Evolutionary conservation across 2,797 vertebrate species (phyloP).

Genomic region (Coregonus suidteri): DNA sequence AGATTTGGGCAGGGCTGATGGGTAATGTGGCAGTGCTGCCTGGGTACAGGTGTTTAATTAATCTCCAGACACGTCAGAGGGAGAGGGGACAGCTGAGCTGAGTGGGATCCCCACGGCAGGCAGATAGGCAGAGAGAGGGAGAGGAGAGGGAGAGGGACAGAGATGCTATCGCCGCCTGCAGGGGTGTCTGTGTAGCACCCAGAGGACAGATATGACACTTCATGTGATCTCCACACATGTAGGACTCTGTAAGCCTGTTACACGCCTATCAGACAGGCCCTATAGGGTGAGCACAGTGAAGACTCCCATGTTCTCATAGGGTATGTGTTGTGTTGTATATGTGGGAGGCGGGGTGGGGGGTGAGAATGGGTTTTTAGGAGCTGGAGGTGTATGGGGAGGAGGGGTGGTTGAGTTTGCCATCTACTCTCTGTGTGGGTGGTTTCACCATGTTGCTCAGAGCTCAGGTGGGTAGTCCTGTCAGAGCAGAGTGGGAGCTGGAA

Average conservation of each 20-base stretch:
- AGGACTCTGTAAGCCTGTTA: not conserved
- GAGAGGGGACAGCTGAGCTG: slow-evolving; percentile 1
- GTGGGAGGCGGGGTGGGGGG: not conserved
- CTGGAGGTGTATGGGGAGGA: slow-evolving; percentile 26
- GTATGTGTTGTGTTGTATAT: too few species aligned
- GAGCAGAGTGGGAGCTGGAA: slow-evolving; percentile 4
- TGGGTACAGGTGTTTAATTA: slow-evolving; percentile 70
- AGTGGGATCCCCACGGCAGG: slow-evolving; percentile 14
- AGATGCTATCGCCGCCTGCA: not conserved
- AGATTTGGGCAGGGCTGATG: slow-evolving; percentile 43
- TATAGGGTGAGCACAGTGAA: not conserved
- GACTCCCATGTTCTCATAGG: not conserved
- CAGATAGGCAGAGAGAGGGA: slow-evolving; percentile 17
- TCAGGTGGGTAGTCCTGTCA: not conserved
- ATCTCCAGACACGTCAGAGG: slow-evolving; percentile 63
- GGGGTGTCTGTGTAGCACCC: not conserved
- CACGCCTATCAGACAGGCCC: not conserved
- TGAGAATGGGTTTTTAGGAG: not conserved
- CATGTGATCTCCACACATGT: not conserved
- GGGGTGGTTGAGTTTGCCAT: not conserved
- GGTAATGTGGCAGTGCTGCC: slow-evolving; percentile 59
- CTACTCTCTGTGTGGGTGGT: slow-evolving; percentile 5
- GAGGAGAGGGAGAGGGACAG: slow-evolving; percentile 45
- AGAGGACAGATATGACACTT: not conserved
- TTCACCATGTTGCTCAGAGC: not conserved